phyloP scores from a whole-genome alignment of 2,797 vertebrate genomes.

The Megaceryle alcyon region DNA sequence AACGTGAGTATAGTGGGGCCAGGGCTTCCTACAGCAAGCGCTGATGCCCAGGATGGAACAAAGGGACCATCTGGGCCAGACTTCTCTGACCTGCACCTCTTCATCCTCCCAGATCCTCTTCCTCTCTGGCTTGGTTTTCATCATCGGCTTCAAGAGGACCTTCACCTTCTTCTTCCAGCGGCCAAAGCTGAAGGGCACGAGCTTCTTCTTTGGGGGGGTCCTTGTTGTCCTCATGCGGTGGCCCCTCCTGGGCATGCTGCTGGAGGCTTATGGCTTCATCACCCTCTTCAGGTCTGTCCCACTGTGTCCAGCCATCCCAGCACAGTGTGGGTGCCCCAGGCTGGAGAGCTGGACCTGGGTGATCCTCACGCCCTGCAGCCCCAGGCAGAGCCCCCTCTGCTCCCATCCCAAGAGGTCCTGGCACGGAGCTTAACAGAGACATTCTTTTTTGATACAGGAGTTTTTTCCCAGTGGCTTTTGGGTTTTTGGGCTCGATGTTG shows the following conservation, averaged over 20 bases:
- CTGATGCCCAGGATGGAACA: too few species aligned
- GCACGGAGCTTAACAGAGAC: background rate
- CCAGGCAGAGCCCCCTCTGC: fast-evolving
- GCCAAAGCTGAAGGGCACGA: conserved; percentile 86
- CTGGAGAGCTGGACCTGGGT: background rate
- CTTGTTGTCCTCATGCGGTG: conserved; percentile 85
- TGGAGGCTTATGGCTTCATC: conserved; percentile 89
- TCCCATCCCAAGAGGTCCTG: background rate
- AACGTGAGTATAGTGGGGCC: conserved; percentile 82
- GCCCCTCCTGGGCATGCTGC: conserved; percentile 88
- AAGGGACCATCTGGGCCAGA: background rate
- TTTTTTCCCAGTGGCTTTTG: conserved; percentile 86
- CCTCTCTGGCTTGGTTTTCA: conserved; percentile 84
- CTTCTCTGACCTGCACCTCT: background rate
- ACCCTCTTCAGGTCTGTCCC: conserved; percentile 85
- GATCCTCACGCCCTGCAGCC: background rate
- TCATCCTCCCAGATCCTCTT: conserved; percentile 83
- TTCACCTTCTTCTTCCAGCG: conserved; percentile 89
- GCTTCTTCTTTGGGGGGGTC: conserved; percentile 89
- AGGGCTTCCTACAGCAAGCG: fast-evolving
- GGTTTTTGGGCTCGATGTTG: conserved; percentile 80
- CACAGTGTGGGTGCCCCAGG: fast-evolving
- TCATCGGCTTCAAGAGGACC: conserved; percentile 86
- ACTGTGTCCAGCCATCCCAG: fast-evolving
- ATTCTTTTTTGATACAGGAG: conserved; percentile 73